Conservation (phyloP, 2,888 invertebrate genomes). For the Scaptomyza flava region DNA sequence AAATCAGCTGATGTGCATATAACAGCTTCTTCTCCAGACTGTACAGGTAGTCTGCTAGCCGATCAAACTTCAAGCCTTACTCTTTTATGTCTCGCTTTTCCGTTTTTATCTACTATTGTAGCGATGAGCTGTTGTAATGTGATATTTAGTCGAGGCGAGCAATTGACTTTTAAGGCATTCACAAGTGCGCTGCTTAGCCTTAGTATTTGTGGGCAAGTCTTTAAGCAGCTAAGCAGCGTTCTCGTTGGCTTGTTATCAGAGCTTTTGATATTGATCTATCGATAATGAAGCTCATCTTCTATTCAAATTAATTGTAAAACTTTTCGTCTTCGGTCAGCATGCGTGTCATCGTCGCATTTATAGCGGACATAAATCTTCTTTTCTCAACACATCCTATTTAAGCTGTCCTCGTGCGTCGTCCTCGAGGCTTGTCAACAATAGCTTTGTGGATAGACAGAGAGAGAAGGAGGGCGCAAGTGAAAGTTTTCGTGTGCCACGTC, state of each 20-base stretch:
- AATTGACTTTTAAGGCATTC: constrained; percentile 51
- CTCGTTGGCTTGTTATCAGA: neutral
- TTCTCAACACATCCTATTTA: constrained; percentile 37
- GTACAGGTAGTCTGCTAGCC: constrained; percentile 1
- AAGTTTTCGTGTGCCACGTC: constrained; percentile 75
- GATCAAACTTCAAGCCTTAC: too few relatives aligned
- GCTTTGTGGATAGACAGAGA: constrained; percentile 6
- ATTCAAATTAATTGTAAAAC: constrained; percentile 74
- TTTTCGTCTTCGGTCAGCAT: constrained; percentile 57
- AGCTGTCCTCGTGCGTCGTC: constrained; percentile 15
- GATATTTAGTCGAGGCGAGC: constrained; percentile 40
- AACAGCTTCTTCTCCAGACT: neutral
- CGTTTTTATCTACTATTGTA: constrained; percentile 3
- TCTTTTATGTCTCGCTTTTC: neutral
- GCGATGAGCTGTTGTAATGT: constrained; percentile 38
- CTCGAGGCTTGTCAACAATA: constrained; percentile 66
- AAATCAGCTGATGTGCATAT: too few relatives aligned
- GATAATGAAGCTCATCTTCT: constrained; percentile 45
- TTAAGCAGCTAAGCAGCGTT: constrained; percentile 11
- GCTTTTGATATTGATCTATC: constrained; percentile 15
- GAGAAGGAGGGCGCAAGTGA: constrained; percentile 49
- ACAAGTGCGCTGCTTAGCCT: constrained; percentile 38
- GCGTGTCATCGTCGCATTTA: constrained; percentile 48
- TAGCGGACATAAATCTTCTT: constrained; percentile 51
- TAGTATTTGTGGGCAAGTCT: constrained; percentile 19